phyloP scores from a whole-genome alignment of 2,888 invertebrate genomes.

The Chalcis sispes region DNA sequence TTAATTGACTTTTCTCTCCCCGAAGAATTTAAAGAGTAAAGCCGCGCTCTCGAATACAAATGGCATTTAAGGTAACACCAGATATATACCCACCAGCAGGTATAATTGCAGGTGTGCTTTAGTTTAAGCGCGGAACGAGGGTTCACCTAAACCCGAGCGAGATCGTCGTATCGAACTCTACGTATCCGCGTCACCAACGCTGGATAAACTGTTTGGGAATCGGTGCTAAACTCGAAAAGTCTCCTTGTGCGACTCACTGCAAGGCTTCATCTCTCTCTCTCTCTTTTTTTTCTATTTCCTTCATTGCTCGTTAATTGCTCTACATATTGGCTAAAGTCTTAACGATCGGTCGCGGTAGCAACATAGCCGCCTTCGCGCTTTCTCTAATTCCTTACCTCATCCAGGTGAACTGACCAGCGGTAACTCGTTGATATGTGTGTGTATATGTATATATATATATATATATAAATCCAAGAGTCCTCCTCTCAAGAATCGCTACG shows the following conservation, averaged over 20 bases:
- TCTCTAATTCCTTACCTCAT: too few species aligned
- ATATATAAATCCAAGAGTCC: too few species aligned
- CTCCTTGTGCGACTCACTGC: neutral
- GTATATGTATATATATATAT: too few species aligned
- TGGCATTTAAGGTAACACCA: neutral
- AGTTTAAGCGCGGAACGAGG: neutral
- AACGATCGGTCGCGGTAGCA: slow-evolving; percentile 23
- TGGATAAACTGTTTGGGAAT: slow-evolving; percentile 35
- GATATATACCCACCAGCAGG: neutral
- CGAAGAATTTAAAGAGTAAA: neutral
- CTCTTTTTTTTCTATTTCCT: neutral
- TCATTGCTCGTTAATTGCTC: slow-evolving; percentile 30
- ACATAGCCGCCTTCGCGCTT: neutral
- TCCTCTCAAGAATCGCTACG: too few species aligned
- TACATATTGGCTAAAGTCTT: slow-evolving; percentile 16
- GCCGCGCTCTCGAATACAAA: slow-evolving; percentile 13
- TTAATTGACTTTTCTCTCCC: slow-evolving; percentile 41
- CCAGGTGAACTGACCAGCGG: neutral
- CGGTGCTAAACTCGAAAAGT: slow-evolving; percentile 33
- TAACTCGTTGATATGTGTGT: slow-evolving; percentile 19
- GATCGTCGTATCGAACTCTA: too few species aligned
- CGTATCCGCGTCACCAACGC: too few species aligned
- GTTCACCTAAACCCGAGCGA: neutral
- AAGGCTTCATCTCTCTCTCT: neutral
- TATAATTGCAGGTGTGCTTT: neutral